Percentiles rank a stretch among this genome's conserved stretches.
Evolutionary conservation across 1,140 invertebrate species (phyloP).

Genomic region (Drosophila neocordata): DNA sequence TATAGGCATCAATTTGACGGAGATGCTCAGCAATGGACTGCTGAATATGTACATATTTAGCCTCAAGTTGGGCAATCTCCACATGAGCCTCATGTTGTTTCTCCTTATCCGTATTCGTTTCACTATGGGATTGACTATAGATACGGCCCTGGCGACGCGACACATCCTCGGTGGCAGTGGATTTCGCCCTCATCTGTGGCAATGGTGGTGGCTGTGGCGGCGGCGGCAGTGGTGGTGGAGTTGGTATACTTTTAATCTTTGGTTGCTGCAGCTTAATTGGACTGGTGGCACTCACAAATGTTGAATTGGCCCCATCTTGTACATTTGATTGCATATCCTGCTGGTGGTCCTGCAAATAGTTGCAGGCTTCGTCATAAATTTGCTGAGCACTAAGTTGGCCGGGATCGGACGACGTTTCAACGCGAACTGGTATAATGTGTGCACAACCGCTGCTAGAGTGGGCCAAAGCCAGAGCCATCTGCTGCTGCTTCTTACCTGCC

Average conservation of each 20-base stretch:
- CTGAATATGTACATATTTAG: constrained; percentile 77
- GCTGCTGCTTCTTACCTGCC: constrained; percentile 72
- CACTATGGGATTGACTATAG: constrained; percentile 10
- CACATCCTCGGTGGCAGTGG: constrained; percentile 17
- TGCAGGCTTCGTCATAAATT: constrained; percentile 73
- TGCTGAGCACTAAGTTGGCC: constrained; percentile 50
- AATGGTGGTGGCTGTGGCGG: constrained; percentile 28
- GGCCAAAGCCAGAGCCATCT: constrained; percentile 63
- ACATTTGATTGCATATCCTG: constrained; percentile 45
- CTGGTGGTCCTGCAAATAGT: constrained; percentile 65
- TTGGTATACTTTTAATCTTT: constrained; percentile 31
- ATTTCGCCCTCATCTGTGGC: constrained; percentile 39
- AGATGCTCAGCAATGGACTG: constrained; percentile 80
- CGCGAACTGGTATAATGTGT: constrained; percentile 58
- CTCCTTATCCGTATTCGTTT: constrained; percentile 17
- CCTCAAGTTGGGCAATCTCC: constrained; percentile 73
- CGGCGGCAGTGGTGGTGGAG: constrained; percentile 10
- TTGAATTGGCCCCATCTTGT: constrained; percentile 25
- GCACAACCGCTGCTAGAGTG: not conserved
- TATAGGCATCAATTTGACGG: constrained; percentile 75
- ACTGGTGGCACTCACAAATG: constrained; percentile 66
- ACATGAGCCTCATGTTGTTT: constrained; percentile 59
- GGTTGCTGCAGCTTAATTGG: constrained; percentile 73
- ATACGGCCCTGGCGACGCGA: constrained; percentile 52
- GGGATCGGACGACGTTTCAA: constrained; percentile 29